phyloP scores from a whole-genome alignment of 2,797 vertebrate genomes.

The Netta rufina region DNA sequence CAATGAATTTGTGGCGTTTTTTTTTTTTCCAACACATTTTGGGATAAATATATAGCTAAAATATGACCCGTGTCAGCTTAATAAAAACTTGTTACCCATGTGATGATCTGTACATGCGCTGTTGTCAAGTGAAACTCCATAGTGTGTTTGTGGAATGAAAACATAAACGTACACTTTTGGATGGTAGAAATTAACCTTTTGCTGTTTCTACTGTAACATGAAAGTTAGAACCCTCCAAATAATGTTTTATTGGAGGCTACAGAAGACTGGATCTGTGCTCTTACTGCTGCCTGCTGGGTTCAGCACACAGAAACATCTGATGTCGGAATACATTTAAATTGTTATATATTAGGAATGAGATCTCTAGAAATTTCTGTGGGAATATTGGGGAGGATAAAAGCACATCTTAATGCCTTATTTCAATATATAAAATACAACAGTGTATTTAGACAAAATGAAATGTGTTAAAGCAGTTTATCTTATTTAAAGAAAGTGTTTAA shows the following conservation, averaged over 20 bases:
- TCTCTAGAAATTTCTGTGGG: not conserved
- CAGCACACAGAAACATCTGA: not conserved
- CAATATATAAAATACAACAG: not conserved
- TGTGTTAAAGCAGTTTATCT: not conserved
- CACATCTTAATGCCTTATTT: not conserved
- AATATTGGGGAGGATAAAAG: not conserved
- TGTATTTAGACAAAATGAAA: not conserved
- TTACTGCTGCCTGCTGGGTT: not conserved
- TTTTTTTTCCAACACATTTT: not conserved
- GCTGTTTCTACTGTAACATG: not conserved
- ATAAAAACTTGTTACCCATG: fast-evolving
- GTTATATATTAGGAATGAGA: not conserved
- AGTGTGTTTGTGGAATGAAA: not conserved
- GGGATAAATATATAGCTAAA: not conserved
- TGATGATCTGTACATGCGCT: too few relatives aligned
- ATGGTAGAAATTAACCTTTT: not conserved
- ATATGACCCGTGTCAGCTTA: not conserved
- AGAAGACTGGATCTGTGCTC: not conserved
- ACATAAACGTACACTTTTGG: fast-evolving
- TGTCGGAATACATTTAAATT: not conserved
- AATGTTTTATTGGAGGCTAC: not conserved
- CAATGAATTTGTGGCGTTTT: not conserved
- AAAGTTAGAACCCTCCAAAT: not conserved
- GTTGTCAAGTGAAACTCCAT: not conserved
- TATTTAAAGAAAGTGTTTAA: not conserved